Base-by-base conservation (phyloP, 1,140 invertebrate genomes). In the Odontomachus brunneus region DNA sequence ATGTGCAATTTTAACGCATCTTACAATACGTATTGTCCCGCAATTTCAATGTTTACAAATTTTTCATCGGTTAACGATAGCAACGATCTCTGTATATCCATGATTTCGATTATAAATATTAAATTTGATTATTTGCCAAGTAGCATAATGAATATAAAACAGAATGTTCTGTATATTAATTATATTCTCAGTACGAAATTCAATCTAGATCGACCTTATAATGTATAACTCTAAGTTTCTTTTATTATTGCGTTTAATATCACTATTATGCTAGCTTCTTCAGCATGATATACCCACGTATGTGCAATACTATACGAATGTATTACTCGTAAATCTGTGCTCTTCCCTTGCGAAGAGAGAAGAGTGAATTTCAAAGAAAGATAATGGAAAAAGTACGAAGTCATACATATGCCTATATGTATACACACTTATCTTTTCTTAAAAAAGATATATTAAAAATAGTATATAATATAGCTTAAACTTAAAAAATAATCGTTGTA, bases 241-340 rank as follows among this genome's bases (percentile, higher is more conserved):
- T 89, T 89, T 75, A 86, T 89, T 89, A 89, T 89, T 89, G 88
- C 86, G 76, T 84, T 90, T 83, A 85, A 83, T 90, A 84, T 90
- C 89, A 90, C 89, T 89, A 82, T 85, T 88, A 83, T 84, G 75
- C 83, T 76, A 83, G 67, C 60, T 57, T 67, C 19, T 38, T 75
- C 73, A 83, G 72, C 74, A 75, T 83, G 63, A 78, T 78, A 83
- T 66, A 57, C 29, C 22, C 44, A 78, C 24, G 63, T 78, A 69
- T 55, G 81, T 83, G 81, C 51, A 83, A 48, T 66, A 67, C 59
- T 73, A 78, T 67, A 83, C n/a, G 33, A 78, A 49, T 49, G 60
- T 59, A 57, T 67, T 48, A 15, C 38, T 78, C 63, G 69, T 48
- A 57, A 80, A 78, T 69, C 44, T 69, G 65, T 57, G 69, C 57